Base-by-base conservation (phyloP, 2,113 vertebrate species). In the Syrrhaptes paradoxus region DNA sequence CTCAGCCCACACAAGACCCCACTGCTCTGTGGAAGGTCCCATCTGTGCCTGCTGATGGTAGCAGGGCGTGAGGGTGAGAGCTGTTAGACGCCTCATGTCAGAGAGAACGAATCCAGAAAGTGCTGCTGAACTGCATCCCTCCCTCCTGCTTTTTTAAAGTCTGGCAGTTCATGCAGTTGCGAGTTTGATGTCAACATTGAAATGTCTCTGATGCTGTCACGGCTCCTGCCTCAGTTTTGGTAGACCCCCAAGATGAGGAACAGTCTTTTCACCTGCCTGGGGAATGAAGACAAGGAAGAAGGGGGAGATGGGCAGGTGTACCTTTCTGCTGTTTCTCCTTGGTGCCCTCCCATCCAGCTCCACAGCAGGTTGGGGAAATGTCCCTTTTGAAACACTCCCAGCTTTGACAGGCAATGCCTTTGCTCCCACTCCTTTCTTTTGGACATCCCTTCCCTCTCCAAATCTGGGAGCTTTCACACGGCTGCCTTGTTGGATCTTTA, bases 131-230 rank as follows among this genome's bases (percentile, higher is more conserved):
- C 25, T 66, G 41, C 43, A 70, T 80, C 55, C 19, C 0, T 80
- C 55, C 19, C 0, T 1, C 12, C 63, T 72, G 34, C 16, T 71
- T 63, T 75, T 85, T 84, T 62, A 16, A 68, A 75, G 45, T 65
- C 49, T 82, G 79, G 36, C 31, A 38, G 38, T 14, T 72, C 29
- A 49, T 0, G 5, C 26, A 21, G 38, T 63, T 72, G 62, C 0
- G 0, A 75, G 11, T 55, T 80, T 57, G 68, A 34, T 14, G 6
- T 72, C 32, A 62, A 2, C 34, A 26, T 52, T 0, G 0, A 43
- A 0, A 0, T 24, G 26, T 88, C 65, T 80, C 17, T 70, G 41
- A 16, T 57, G 57, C 29, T 79, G 32, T 63, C 72, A 90, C 63
- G 81, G 34, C 31, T 75, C 8, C 17, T 89, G 65, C 31, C 38